These are phyloP conservation scores for Heliocidaris tuberculata DNA, from an alignment of 35 echinoderm and acorn worm species.

Conservation along the genomic window DNA sequence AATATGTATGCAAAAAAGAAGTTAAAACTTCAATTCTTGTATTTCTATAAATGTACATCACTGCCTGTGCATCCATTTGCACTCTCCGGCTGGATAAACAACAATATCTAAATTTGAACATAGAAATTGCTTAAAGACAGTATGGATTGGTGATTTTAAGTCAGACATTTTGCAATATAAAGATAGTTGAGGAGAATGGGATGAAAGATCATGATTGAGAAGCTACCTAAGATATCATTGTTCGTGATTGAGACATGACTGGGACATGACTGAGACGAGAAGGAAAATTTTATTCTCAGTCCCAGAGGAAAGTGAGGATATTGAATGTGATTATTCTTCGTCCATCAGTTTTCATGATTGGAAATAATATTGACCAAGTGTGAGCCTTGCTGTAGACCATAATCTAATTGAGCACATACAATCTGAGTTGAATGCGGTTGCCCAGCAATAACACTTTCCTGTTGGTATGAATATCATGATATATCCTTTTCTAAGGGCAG, in stretches of 20 bases:
- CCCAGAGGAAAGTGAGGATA: not conserved
- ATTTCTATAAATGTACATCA: no score
- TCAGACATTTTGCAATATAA: not conserved
- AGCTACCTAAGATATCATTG: no score
- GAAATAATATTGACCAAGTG: not conserved
- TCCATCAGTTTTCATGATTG: not conserved
- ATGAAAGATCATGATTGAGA: not conserved
- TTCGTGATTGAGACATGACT: not conserved
- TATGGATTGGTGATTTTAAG: not conserved
- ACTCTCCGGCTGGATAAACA: no score
- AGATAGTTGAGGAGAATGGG: not conserved
- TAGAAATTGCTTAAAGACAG: no score
- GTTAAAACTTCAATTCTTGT: no score
- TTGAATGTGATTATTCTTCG: not conserved
- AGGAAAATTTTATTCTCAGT: not conserved
- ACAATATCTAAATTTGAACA: no score
- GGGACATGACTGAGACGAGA: not conserved
- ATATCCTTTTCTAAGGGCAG: not conserved
- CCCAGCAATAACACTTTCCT: not conserved
- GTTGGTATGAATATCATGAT: not conserved
- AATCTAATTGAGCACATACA: not conserved
- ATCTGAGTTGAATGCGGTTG: not conserved
- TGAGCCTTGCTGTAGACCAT: not conserved
- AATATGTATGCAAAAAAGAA: no score
- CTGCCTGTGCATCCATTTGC: no score